Conservation (phyloP, 2,113 vertebrate species). For the Notarius quadriscutis region DNA sequence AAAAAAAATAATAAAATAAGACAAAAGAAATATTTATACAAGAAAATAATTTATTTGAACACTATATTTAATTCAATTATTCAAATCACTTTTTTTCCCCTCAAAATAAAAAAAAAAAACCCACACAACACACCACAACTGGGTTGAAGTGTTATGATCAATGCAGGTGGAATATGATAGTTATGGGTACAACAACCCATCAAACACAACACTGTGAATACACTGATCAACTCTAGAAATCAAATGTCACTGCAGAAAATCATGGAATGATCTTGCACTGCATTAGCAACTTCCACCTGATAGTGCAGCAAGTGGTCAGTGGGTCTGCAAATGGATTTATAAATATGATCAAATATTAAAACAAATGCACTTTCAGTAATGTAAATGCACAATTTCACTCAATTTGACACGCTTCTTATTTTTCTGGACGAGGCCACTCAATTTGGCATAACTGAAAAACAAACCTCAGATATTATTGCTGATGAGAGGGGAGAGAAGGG, state of each 20-base stretch:
- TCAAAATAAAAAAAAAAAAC: constrained; percentile 43
- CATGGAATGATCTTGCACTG: constrained; percentile 40
- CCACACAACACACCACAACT: constrained; percentile 54
- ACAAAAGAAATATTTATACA: constrained; percentile 55
- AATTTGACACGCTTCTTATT: constrained; percentile 46
- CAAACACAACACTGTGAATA: constrained; percentile 36
- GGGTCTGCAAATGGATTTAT: constrained; percentile 9
- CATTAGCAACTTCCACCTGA: background rate
- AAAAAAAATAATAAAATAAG: background rate
- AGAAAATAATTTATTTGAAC: constrained; percentile 80
- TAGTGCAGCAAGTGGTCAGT: background rate
- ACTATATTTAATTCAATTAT: constrained; percentile 66
- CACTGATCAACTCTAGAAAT: background rate
- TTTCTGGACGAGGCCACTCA: background rate
- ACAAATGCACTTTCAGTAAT: background rate
- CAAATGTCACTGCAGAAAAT: background rate
- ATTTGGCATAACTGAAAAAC: constrained; percentile 41
- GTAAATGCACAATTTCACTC: background rate
- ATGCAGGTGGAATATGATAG: constrained; percentile 37
- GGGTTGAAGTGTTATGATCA: constrained; percentile 55
- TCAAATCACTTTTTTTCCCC: constrained; percentile 59
- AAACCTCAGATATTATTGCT: constrained; percentile 58
- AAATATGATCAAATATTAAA: constrained; percentile 5
- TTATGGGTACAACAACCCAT: constrained; percentile 31
- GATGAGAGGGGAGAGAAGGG: background rate